Base-by-base conservation (phyloP, 2,888 invertebrate species). In the Mesochorus sp. region DNA sequence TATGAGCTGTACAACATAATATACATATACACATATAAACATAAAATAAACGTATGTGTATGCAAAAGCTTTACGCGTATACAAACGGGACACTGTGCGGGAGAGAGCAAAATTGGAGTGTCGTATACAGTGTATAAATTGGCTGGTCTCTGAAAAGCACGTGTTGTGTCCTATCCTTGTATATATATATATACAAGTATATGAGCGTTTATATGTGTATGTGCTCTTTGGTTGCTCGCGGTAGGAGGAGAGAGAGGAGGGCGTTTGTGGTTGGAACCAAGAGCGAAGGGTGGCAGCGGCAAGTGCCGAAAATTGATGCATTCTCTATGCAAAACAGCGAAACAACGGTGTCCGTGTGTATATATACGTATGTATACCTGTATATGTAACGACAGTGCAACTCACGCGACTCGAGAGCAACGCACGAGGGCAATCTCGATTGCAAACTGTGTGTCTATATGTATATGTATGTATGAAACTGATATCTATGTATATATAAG, bases 321-420 rank as follows among this genome's bases (percentile, higher is more conserved):
- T 88, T 88, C 85, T 84, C 86, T 88, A 89, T 88, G 89, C 88
- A 89, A 89, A 89, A 85, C 83, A 87, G 88, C 84, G 83, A 83
- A 86, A 87, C 83, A 84, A 84, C 85, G 49, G 49, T 57, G 47
- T 64, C 47, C 49, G 37, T 39, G 55, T 42, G 53, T 49, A 34
- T 21, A 21, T 24, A 21, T 49, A 14, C 47, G 28, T 24, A 24
- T 62, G 21, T 12, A 39, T 42, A 14, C 24, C n/a, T 26, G 14
- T 39, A 17, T 26, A 12, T 12, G 26, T 28, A 42, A 49, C 21
- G 55, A n/a, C 34, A 59, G 59, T 59, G 39, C 51, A 59, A 39
- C 64, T 66, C 51, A 47, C 73, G 64, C 64, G 68, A 42, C 53
- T 59, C 66, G 61, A 47, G 70, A 70, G 49, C 37, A 51, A 72